Evolutionary conservation across 2,888 invertebrate species (phyloP).

Genomic region (Brachylomia viminalis): DNA sequence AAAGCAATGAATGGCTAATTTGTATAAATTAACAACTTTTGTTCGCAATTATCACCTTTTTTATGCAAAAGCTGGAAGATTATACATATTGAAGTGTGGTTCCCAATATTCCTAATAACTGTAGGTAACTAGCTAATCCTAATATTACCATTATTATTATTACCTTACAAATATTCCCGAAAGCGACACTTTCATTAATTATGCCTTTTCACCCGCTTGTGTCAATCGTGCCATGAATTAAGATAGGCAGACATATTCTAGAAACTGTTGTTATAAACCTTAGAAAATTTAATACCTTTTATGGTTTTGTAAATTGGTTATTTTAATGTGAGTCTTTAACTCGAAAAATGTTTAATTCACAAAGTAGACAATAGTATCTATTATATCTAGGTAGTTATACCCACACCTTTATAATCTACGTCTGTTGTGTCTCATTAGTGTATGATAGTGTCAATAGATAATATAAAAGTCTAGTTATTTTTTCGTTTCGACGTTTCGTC

Average conservation of each 20-base stretch:
- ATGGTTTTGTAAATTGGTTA: neutral
- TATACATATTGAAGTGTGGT: neutral
- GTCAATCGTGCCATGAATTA: neutral
- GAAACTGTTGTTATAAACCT: neutral
- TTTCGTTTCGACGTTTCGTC: neutral
- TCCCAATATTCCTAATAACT: neutral
- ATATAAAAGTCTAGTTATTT: neutral
- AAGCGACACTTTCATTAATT: neutral
- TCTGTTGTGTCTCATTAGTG: neutral
- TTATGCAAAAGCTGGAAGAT: neutral
- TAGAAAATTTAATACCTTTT: neutral
- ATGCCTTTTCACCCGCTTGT: neutral
- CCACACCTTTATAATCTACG: neutral
- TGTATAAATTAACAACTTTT: too few species aligned
- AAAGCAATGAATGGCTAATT: too few species aligned
- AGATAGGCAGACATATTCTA: neutral
- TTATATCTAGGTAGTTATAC: neutral
- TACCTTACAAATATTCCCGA: neutral
- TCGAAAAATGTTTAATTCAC: neutral
- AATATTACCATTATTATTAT: too few species aligned
- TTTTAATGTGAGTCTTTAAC: neutral
- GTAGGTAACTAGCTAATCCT: neutral
- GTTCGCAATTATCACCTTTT: too few species aligned
- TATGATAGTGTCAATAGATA: neutral
- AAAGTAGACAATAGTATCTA: neutral